A percentile compares a stretch with the other conserved stretches of the same genome.
These are phyloP conservation scores for Agrotis exclamationis DNA, from an alignment of 2,888 invertebrate genomes.

Conservation along the genomic window DNA sequence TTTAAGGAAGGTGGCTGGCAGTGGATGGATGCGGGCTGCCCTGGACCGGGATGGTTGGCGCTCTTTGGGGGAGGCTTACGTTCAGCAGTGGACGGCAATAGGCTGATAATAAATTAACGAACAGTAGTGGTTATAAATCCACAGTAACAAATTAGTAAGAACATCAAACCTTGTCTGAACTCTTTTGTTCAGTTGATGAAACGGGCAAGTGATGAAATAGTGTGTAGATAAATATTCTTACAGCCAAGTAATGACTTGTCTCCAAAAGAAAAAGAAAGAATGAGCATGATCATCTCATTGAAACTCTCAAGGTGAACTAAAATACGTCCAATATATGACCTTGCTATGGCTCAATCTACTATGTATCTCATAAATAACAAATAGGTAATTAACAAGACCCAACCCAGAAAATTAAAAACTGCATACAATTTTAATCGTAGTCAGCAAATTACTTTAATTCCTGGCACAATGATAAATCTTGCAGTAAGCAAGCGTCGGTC, in stretches of 20 bases:
- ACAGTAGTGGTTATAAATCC: background rate
- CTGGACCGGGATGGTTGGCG: too few relatives aligned
- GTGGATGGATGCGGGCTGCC: too few relatives aligned
- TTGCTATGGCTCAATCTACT: background rate
- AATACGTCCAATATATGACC: background rate
- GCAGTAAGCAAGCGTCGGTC: slow-evolving; percentile 33
- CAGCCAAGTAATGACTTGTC: background rate
- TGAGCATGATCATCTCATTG: background rate
- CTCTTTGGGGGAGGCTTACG: too few relatives aligned
- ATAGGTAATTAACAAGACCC: background rate
- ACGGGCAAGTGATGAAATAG: too few relatives aligned
- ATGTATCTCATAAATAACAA: background rate
- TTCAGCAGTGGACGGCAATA: too few relatives aligned
- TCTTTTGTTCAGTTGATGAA: too few relatives aligned
- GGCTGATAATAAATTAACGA: too few relatives aligned
- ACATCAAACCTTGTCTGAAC: too few relatives aligned
- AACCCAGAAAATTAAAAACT: background rate
- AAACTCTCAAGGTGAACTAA: background rate
- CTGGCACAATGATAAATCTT: slow-evolving; percentile 23
- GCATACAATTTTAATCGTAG: slow-evolving; percentile 7
- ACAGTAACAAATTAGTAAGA: background rate
- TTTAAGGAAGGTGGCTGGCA: too few relatives aligned
- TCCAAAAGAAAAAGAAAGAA: background rate
- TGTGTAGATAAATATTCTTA: background rate
- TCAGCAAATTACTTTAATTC: slow-evolving; percentile 18